Evolutionary conservation across 2,888 invertebrate species (phyloP), one percentile per base, ranked within the genome.

Genomic region (Halictus quadricinctus): DNA sequence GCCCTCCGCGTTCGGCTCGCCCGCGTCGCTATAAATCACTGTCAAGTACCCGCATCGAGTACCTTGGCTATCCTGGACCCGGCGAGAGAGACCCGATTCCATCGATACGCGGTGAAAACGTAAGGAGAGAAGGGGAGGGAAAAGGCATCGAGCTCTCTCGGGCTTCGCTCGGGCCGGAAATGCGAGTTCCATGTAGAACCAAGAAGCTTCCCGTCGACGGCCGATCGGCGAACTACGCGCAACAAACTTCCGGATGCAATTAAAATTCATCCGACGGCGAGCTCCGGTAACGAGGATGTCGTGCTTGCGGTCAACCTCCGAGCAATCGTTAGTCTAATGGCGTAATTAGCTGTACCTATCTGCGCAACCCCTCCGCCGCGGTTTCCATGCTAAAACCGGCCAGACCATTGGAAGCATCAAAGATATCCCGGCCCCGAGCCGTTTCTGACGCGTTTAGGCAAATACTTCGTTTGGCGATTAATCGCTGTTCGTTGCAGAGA

Each of bases 211-310:
- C 13, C 29, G 25, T 25, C 43, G 1, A n/a, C 7, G 54, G 5
- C 15, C 46, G 64, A 66, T 72, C 25, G 25, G 25, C 50, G 25
- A 76, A 41, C 36, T 18, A 21, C 41, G 80, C 80, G 85, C 89
- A 89, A 89, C 88, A 84, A 90, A 89, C 90, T 90, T 91, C 88
- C 89, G 90, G 85, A 84, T 79, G 83, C 89, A 85, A 91, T 92
- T 92, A 89, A 92, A 91, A 92, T 91, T 91, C 90, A 91, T 90
- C 91, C 85, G 70, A 66, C 69, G 60, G 25, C 48, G 25, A n/a
- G 7, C 36, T 36, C 18, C 50, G 13, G 58, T 72, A 76, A 84
- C 72, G 54, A 69, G 70, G 48, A 29, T 46, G 54, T 81, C 76
- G 58, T 66, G 66, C 18, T 46, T 46, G 83, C 43, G 83, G 73